Percentiles rank a stretch among this genome's conserved stretches.
Conservation (phyloP, 1,140 invertebrate species). For the Vanessa atalanta region DNA sequence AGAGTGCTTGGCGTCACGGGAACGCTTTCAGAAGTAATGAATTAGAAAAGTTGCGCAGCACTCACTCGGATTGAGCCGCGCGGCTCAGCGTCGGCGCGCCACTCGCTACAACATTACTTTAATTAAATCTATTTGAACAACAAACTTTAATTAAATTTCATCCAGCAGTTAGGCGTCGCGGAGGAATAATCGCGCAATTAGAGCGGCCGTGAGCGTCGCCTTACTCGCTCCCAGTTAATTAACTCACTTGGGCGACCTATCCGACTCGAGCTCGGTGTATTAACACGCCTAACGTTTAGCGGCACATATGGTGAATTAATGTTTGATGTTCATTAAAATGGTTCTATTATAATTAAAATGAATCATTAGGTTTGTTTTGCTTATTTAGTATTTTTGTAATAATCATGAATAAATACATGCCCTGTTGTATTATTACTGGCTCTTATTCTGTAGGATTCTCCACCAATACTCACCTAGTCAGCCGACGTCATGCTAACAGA, state of each 20-base stretch:
- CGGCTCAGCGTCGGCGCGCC: slow-evolving; percentile 65
- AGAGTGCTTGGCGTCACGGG: slow-evolving; percentile 78
- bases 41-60: slow-evolving; percentile 81
- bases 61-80: slow-evolving; percentile 77
- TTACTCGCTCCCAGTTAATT: slow-evolving; percentile 79
- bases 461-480: no score
- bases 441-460: no score
- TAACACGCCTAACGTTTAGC: slow-evolving; percentile 39
- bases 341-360: not conserved
- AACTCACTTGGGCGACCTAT: slow-evolving; percentile 75
- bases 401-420: not conserved
- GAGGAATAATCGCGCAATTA: slow-evolving; percentile 81
- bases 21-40: slow-evolving; percentile 81
- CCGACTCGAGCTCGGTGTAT: slow-evolving; percentile 49
- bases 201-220: slow-evolving; percentile 79
- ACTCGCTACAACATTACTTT: slow-evolving; percentile 79
- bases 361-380: not conserved
- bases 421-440: no score
- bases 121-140: slow-evolving; percentile 82
- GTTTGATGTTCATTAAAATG: slow-evolving; percentile 8
- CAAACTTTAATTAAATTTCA: slow-evolving; percentile 81
- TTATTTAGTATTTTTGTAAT: not conserved
- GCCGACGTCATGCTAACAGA: no score
- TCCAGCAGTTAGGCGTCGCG: slow-evolving; percentile 80
- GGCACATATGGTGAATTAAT: slow-evolving; percentile 4